Conservation (phyloP, 2,113 vertebrate genomes). For the Nothocercus julius region DNA sequence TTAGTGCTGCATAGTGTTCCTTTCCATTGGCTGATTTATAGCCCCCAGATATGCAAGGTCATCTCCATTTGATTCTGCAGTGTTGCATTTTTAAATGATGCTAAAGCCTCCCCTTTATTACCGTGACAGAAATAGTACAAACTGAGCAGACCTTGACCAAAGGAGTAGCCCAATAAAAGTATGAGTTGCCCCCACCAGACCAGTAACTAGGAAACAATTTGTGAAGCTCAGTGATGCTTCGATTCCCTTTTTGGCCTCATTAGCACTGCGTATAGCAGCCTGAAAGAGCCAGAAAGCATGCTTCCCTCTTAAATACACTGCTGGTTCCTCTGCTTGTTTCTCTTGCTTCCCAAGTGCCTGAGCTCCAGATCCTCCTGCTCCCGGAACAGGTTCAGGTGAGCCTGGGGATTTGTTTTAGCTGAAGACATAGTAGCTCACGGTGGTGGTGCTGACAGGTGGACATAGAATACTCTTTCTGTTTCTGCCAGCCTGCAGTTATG, state of each 20-base stretch:
- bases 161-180: constrained; percentile 32
- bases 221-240: not conserved
- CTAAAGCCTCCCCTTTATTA: constrained; percentile 35
- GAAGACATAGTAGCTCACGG: not conserved
- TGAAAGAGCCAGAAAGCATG: not conserved
- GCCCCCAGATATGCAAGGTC: constrained; percentile 43
- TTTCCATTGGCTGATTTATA: constrained; percentile 52
- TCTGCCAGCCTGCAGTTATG: not conserved
- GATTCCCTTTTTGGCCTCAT: not conserved
- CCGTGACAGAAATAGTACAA: constrained; percentile 42
- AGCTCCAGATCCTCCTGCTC: not conserved
- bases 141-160: constrained; percentile 1
- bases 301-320: not conserved
- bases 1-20: not conserved
- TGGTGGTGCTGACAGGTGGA: not conserved
- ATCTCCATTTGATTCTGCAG: constrained; percentile 52
- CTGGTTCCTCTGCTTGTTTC: not conserved
- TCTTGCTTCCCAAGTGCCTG: not conserved
- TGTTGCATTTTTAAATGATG: constrained; percentile 43
- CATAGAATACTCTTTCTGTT: not conserved
- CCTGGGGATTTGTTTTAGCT: not conserved
- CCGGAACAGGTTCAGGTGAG: not conserved
- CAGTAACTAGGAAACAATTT: constrained; percentile 36
- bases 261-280: not conserved
- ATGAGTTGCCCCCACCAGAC: not conserved